A percentile compares a stretch with the other conserved stretches of the same genome.
These are phyloP conservation scores for Drosophila cardini DNA, from an alignment of 1,140 invertebrate genomes.

Conservation along the genomic window DNA sequence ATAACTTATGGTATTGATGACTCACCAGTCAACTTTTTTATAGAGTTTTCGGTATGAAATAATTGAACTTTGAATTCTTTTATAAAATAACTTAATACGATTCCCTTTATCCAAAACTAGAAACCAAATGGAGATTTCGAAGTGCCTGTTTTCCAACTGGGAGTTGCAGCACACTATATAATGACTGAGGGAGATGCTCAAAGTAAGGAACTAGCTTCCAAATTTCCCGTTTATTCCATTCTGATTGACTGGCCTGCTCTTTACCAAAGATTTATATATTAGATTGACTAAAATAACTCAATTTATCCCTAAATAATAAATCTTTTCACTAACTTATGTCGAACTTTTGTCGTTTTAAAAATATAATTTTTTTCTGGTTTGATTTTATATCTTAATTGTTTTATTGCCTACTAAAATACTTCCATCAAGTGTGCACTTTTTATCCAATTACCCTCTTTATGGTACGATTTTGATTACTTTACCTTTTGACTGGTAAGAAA, in stretches of 20 bases:
- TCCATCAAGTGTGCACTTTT: neutral
- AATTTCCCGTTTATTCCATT: constrained; percentile 43
- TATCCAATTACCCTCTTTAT: neutral
- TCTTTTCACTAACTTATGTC: no score
- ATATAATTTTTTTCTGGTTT: neutral
- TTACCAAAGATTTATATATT: constrained; percentile 50
- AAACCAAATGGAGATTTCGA: constrained; percentile 77
- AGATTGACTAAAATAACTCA: no score
- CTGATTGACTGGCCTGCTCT: constrained; percentile 43
- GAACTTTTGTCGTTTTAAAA: no score
- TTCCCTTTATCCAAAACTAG: constrained; percentile 65
- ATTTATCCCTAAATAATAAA: no score
- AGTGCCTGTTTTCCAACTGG: constrained; percentile 52
- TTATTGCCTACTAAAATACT: no score
- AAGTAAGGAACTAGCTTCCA: constrained; percentile 26
- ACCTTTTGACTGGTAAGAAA: neutral
- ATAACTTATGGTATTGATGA: constrained; percentile 39
- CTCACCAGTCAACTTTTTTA: constrained; percentile 36
- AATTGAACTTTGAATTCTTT: neutral
- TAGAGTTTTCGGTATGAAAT: constrained; percentile 39
- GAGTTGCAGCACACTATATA: constrained; percentile 39
- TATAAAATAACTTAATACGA: no score
- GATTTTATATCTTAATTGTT: no score
- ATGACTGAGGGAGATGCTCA: constrained; percentile 27
- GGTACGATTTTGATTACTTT: neutral